phyloP scores from a whole-genome alignment of 1,140 invertebrate genomes.

The Scaptomyza graminum region DNA sequence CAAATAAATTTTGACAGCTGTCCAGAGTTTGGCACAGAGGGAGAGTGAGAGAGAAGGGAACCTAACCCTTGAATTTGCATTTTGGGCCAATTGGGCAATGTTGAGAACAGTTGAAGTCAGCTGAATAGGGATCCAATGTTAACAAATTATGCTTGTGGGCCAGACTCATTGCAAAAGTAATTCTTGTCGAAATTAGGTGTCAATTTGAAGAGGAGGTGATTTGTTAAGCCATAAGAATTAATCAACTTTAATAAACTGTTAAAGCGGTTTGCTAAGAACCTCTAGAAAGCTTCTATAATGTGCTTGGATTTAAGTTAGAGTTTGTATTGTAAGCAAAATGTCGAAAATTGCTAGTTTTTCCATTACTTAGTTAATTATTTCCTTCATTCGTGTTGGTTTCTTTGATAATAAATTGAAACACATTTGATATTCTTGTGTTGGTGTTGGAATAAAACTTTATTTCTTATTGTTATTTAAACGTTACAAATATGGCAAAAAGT shows the following conservation, averaged over 20 bases:
- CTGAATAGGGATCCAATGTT: slow-evolving; percentile 48
- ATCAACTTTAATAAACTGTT: slow-evolving; percentile 15
- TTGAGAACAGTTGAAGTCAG: slow-evolving; percentile 49
- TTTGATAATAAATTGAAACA: neutral
- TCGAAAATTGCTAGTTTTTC: too few species aligned
- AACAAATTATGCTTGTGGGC: slow-evolving; percentile 54
- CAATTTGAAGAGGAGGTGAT: slow-evolving; percentile 37
- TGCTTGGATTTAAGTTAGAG: too few species aligned
- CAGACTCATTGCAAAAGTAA: slow-evolving; percentile 37
- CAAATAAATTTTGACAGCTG: slow-evolving; percentile 48
- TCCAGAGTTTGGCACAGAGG: slow-evolving; percentile 13
- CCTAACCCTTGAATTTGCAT: slow-evolving; percentile 67
- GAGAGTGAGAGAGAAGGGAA: slow-evolving; percentile 9
- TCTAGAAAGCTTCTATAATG: neutral
- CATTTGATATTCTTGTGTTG: slow-evolving; percentile 23
- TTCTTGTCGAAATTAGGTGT: slow-evolving; percentile 43
- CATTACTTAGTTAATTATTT: too few species aligned
- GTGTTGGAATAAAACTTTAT: slow-evolving; percentile 76
- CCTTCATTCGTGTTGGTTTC: too few species aligned
- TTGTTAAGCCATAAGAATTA: slow-evolving; percentile 29
- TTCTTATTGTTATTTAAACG: slow-evolving; percentile 63
- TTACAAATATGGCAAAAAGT: slow-evolving; percentile 74
- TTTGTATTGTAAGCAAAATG: too few species aligned
- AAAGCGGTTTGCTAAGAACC: neutral
- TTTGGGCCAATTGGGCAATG: slow-evolving; percentile 76